Evolutionary conservation across 2,888 invertebrate genomes (phyloP), one percentile per base, ranked within the genome.

Genomic region (Polydrusus tereticollis): DNA sequence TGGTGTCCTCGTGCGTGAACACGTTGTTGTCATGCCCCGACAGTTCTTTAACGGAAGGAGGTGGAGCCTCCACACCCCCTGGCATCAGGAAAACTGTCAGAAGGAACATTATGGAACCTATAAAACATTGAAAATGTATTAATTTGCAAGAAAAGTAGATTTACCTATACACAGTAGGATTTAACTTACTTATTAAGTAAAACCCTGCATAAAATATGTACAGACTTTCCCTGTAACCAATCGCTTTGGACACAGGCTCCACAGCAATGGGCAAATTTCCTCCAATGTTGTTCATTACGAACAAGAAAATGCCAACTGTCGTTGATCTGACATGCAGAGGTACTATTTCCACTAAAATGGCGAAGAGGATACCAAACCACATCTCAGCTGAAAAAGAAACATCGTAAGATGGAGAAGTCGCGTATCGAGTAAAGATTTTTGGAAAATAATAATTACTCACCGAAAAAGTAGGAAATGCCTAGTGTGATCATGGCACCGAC

Each of bases 341-440:
- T 0, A 96, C 95, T 74, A 96, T 93, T 86, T 96, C 96, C 0
- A 96, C 95, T 1, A 96, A 88, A 81, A 96, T 93, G 2, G 96
- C 95, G 84, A 96, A 96, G 2, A 96, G 91, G 75, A 96, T 95
- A 58, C 96, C 96, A 85, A 96, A 96, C 96, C 96, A 96, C 95
- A 95, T 96, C 87, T 96, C 96, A 80, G 96, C 95, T 93, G 87
- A 8, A 87, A 87, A 23, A 23, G 14, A 59, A 33, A 43, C 7
- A 5, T n/a, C n/a, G 0, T 41, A 41, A 21, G 0, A 29, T 1
- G 8, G 20, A 33, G 82, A 41, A 41, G 4, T 41, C n/a, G n/a
- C n/a, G n/a, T n/a, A n/a, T n/a, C n/a, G n/a, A n/a, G n/a, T n/a
- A n/a, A n/a, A n/a, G n/a, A n/a, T n/a, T n/a, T 6, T 6, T 33